Evolutionary conservation across 2,888 invertebrate genomes (phyloP), one percentile per base, ranked within the genome.

Genomic region (Lingula anatina): DNA sequence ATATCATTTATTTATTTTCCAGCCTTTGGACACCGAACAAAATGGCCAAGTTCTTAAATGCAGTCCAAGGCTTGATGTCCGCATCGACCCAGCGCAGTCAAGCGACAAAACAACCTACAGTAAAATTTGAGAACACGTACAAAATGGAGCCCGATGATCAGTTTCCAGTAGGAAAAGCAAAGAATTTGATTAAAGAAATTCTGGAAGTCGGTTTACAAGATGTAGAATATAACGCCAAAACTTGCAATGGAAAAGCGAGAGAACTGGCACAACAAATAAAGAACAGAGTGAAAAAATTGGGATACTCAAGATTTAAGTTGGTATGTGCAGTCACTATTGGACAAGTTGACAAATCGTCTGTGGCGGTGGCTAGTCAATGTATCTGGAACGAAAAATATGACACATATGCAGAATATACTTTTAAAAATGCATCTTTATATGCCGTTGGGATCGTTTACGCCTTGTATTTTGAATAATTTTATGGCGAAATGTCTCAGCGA

Each of bases 351-450:
- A 56, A 52, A 1, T 37, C 53, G 1, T 59, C 64, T 4, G 46
- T 68, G 24, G 60, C 62, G 7, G 56, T 70, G 38, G 60, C 64
- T 5, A 68, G 68, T 47, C 52, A 68, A 24, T 67, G 66, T 53
- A 59, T 70, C 25, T 68, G 70, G 70, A 68, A 67, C 50, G 62
- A 56, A 24, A 58, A 60, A 28, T 52, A 56, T 39, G 70, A 68
- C 56, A 66, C 57, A 44, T 66, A 60, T 48, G 64, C 67, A 2
- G 68, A 70, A 44, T 59, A 60, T 12, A 57, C 57, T 1, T 66
- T 56, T 47, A 55, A 56, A 35, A 68, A 63, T 41, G 52, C 50
- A 7, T 51, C 52, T 3, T 31, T 70, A 36, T 67, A 63, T 45
- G 70, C 66, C 0, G 57, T 66, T 12, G 70, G 65, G 9, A 51